phyloP scores from a whole-genome alignment of 92 coral and sea anemone genomes.

The Ricordea florida region DNA sequence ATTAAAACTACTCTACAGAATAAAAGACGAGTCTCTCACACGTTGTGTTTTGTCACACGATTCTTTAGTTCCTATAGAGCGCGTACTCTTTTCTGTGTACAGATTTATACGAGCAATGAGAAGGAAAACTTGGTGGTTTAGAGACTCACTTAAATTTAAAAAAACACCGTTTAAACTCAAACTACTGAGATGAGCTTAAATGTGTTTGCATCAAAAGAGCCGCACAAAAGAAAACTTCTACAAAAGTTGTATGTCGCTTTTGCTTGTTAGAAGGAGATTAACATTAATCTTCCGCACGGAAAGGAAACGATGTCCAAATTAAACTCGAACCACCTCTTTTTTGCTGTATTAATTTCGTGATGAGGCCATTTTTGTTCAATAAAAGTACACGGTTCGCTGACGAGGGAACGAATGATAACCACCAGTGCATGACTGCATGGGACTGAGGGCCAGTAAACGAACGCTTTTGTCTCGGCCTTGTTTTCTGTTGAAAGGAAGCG shows the following conservation, averaged over 20 bases:
- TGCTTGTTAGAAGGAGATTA: constrained; percentile 27
- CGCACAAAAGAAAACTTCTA: constrained; percentile 24
- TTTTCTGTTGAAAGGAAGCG: not conserved
- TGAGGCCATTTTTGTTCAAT: constrained; percentile 8
- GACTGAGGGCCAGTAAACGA: not conserved
- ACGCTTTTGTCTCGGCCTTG: constrained; percentile 1
- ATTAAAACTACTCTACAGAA: not conserved
- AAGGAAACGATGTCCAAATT: constrained; percentile 5
- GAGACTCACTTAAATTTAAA: constrained; percentile 31
- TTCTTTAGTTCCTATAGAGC: constrained; percentile 9
- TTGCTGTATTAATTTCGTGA: not conserved
- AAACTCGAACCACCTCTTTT: constrained; percentile 12
- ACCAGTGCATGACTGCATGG: not conserved
- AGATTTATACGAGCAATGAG: constrained; percentile 9
- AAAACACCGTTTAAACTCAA: not conserved
- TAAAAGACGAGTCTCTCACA: no score
- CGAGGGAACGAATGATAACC: not conserved
- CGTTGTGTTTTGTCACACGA: not conserved
- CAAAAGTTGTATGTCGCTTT: constrained; percentile 9
- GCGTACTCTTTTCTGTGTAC: not conserved
- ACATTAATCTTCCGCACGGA: constrained; percentile 46
- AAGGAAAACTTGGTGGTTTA: constrained; percentile 28
- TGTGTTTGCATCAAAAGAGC: constrained; percentile 5
- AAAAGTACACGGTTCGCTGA: not conserved
- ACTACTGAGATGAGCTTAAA: constrained; percentile 6